A percentile compares a stretch with the other conserved stretches of the same genome.
Evolutionary conservation across 2,113 vertebrate genomes (phyloP).

Genomic region (Mobula hypostoma): DNA sequence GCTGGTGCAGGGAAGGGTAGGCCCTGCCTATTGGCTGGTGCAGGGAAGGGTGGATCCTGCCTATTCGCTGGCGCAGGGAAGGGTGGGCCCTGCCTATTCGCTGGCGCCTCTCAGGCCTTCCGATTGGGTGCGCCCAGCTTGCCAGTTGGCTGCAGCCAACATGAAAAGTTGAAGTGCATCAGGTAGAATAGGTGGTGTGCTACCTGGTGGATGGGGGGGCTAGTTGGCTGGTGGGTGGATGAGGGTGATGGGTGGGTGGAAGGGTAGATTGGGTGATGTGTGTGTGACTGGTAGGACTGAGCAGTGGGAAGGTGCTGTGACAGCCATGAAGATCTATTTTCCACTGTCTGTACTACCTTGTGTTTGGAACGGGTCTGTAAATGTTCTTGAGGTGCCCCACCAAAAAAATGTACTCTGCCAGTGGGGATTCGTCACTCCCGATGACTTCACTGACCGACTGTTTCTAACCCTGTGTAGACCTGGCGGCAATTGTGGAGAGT

Average conservation of each 20-base stretch:
- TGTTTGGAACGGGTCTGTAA: not conserved
- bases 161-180: too few relatives aligned
- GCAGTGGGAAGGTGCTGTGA: not conserved
- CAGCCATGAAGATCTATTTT: not conserved
- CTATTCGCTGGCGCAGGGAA: too few relatives aligned
- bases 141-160: too few relatives aligned
- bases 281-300: not conserved
- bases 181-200: too few relatives aligned
- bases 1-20: too few relatives aligned
- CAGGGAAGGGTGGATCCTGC: too few relatives aligned
- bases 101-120: too few relatives aligned
- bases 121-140: too few relatives aligned
- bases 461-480: constrained; percentile 56
- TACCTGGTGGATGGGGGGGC: too few relatives aligned
- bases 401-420: not conserved
- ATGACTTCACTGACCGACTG: not conserved
- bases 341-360: not conserved
- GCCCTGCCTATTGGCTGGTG: too few relatives aligned
- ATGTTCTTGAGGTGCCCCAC: not conserved
- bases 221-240: not conserved
- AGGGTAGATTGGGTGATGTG: not conserved
- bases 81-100: too few relatives aligned
- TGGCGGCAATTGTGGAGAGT: constrained; percentile 91
- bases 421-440: too few relatives aligned
- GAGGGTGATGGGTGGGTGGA: not conserved